These are phyloP conservation scores for Trichomycterus rosablanca DNA, from an alignment of 2,113 vertebrate genomes.

Conservation along the genomic window DNA sequence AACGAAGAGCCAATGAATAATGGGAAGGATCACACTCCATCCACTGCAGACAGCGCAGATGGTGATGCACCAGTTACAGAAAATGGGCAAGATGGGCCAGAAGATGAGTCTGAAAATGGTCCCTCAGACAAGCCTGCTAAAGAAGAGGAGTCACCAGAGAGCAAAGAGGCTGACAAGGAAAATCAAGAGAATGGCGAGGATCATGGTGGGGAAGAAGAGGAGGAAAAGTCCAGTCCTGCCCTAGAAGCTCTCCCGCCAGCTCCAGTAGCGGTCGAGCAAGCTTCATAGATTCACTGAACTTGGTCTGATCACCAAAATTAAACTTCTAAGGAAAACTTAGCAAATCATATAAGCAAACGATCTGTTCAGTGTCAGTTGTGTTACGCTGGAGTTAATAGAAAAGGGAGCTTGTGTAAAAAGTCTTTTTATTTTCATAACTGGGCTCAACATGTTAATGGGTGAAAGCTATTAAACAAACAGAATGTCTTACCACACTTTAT, in stretches of 20 bases:
- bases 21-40: slow-evolving; percentile 45
- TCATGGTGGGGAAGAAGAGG: slow-evolving; percentile 29
- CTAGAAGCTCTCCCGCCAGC: slow-evolving; percentile 41
- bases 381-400: slow-evolving; percentile 15
- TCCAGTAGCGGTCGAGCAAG: slow-evolving; percentile 57
- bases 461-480: neutral
- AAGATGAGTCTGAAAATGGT: slow-evolving; percentile 36
- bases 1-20: slow-evolving; percentile 59
- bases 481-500: neutral
- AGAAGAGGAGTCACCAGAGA: slow-evolving; percentile 46
- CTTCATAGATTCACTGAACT: slow-evolving; percentile 50
- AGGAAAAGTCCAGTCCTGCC: slow-evolving; percentile 36
- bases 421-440: neutral
- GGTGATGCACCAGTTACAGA: slow-evolving; percentile 62
- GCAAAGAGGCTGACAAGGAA: slow-evolving; percentile 48
- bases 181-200: slow-evolving; percentile 52
- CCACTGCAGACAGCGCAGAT: slow-evolving; percentile 55
- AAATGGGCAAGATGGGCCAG: too few species aligned
- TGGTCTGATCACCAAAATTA: slow-evolving; percentile 12
- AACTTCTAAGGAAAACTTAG: slow-evolving; percentile 15
- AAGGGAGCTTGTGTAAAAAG: slow-evolving; percentile 15
- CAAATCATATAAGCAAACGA: neutral
- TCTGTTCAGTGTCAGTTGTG: neutral
- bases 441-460: slow-evolving; percentile 24
- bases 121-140: slow-evolving; percentile 44